phyloP scores from a whole-genome alignment of 1,140 invertebrate genomes.

The Antheraea pernyi region DNA sequence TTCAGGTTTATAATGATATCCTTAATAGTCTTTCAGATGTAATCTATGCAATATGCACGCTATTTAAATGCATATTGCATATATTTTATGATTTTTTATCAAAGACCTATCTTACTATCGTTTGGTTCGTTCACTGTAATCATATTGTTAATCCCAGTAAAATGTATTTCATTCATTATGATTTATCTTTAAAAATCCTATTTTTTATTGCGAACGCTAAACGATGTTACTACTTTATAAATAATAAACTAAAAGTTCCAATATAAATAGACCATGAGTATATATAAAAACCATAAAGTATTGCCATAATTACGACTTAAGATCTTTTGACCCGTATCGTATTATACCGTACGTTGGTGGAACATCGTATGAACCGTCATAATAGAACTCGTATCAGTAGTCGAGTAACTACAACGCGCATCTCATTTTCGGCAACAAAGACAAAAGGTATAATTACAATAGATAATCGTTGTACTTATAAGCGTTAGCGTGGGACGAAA shows the following conservation, averaged over 20 bases:
- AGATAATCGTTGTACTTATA: conserved; percentile 47
- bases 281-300: background rate
- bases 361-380: conserved; percentile 28
- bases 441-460: conserved; percentile 68
- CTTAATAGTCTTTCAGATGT: background rate
- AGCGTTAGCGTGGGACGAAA: conserved; percentile 7
- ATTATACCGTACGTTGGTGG: conserved; percentile 15
- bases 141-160: no score
- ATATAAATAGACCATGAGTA: no score
- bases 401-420: conserved; percentile 50
- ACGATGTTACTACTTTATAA: no score
- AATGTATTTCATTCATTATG: no score
- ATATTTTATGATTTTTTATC: no score
- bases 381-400: conserved; percentile 41
- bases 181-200: no score
- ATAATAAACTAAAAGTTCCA: no score
- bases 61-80: no score
- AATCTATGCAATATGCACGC: background rate
- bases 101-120: no score
- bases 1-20: conserved; percentile 12
- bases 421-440: conserved; percentile 63
- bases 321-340: conserved; percentile 33
- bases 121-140: no score
- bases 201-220: no score
- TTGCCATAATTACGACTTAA: conserved; percentile 18